A percentile compares a stretch with the other conserved stretches of the same genome.
Conservation (phyloP, 2,113 vertebrate genomes). For the Alexandromys fortis region DNA sequence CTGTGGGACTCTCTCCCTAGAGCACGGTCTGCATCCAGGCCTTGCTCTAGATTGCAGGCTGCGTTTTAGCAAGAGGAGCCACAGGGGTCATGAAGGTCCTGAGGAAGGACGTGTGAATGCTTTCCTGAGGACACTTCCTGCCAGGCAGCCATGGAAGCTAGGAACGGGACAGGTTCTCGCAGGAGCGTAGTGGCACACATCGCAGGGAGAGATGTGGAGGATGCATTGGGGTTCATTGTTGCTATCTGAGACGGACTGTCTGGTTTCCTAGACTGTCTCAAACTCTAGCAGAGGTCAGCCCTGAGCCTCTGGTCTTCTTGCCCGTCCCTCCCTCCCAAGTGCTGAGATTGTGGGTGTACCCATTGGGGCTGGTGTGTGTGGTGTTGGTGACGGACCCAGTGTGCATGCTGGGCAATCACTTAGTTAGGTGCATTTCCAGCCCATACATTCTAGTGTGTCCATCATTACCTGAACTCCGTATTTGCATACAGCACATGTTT, state of each 20-base stretch:
- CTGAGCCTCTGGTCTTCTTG: neutral
- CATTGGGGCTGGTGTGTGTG: too few species aligned
- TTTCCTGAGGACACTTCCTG: neutral
- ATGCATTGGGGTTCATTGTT: neutral
- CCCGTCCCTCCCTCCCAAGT: neutral
- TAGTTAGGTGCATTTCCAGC: neutral
- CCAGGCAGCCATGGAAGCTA: neutral
- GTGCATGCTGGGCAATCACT: neutral
- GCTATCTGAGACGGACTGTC: neutral
- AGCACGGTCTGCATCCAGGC: neutral
- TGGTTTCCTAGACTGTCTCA: neutral
- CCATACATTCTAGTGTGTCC: neutral
- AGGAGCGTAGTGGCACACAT: fast-evolving
- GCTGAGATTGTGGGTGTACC: too few species aligned
- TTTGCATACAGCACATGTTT: neutral
- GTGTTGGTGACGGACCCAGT: neutral
- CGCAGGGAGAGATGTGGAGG: neutral
- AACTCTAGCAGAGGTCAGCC: neutral
- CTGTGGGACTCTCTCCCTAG: neutral
- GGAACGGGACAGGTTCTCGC: neutral
- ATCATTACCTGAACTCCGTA: neutral
- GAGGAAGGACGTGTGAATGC: neutral
- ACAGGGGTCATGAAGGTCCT: neutral
- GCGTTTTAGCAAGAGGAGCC: neutral
- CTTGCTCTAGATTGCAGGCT: neutral